Base-by-base conservation (phyloP, 2,888 invertebrate genomes). In the Rugalucina vietnamica region DNA sequence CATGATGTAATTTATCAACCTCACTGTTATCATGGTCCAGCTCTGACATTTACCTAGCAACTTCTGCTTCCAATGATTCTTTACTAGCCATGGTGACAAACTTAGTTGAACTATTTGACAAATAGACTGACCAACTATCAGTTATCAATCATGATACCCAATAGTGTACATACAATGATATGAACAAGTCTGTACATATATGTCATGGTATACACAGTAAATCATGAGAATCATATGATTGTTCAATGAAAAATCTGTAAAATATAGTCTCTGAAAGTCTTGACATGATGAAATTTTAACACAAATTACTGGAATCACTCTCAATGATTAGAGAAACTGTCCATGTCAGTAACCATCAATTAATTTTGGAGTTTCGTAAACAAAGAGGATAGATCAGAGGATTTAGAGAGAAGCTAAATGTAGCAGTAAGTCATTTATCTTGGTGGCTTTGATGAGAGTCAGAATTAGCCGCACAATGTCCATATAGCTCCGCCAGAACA, bases 401-500 rank as follows among this genome's bases (percentile, higher is more conserved):
- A 32, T 69, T 21, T 81, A 69, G 14, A 81, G 34, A 37, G 69
- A 49, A 8, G 76, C 70, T 32, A 76, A 4, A 29, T 81, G 76
- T 1, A 81, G 70, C 21, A 2, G 50, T 14, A 76, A 57, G 27
- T 81, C 76, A 39, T 70, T 81, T 21, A 77, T 34, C 39, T 74
- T 76, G 14, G 84, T 84, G n/a, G 84, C 77, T 49, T 54, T n/a
- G 14, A 72, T 72, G 0, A 81, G 76, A 27, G 21, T 37, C 39
- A 83, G 34, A 12, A 80, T 14, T 21, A 50, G 21, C 75, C 79
- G 43, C 24, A 83, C 71, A 36, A 29, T 37, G 32, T 83, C 79
- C 74, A 76, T 77, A 43, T 84, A 81, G 29, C 60, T 3, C 29
- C 77, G 32, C 84, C 77, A 77, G 32, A 73, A 81, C 75, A 37